Evolutionary conservation across 2,113 vertebrate genomes (phyloP), one percentile per base, ranked within the genome.

Genomic region (Aegotheles bennettii): DNA sequence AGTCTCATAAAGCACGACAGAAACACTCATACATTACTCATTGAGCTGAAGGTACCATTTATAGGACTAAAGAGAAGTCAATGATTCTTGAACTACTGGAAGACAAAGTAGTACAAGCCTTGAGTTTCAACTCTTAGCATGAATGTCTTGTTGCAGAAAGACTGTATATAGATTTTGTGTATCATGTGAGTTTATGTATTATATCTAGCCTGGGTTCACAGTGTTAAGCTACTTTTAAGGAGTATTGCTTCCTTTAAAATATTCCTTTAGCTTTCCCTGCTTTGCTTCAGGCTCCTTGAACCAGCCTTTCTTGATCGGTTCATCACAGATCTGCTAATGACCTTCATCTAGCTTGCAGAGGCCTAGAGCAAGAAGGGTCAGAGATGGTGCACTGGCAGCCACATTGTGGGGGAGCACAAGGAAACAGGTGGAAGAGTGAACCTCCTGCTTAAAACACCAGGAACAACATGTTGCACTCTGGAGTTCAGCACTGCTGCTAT

Each of bases 361-460:
- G 45, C 14, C 0, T 4, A 45, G 43, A 67, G 11, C 16, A 85
- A 68, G 65, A 85, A 83, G 11, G 21, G 25, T 3, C n/a, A 73
- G 59, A 69, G 50, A 14, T 2, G 8, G 23, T 10, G 23, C 6
- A 40, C 29, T 8, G 43, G 73, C 74, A 94, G 11, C 28, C 16
- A 17, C 14, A 19, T 0, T 0, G 13, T 43, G 5, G 7, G 5
- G 19, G 3, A 57, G 11, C 15, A 84, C 10, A 78, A 61, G 12
- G 25, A 35, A 92, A 15, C 31, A 69, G 23, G 19, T 2, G 10
- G 20, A 84, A 50, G 26, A 75, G 4, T 21, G 28, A 84, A 8
- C 25, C 7, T 80, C 12, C 45, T 57, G 24, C 36, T 74, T 57
- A 80, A 92, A 69, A 68, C 7, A 7, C 1, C 11, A 40, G 40